Evolutionary conservation across 2,113 vertebrate species (phyloP).

Genomic region (Willisornis vidua): DNA sequence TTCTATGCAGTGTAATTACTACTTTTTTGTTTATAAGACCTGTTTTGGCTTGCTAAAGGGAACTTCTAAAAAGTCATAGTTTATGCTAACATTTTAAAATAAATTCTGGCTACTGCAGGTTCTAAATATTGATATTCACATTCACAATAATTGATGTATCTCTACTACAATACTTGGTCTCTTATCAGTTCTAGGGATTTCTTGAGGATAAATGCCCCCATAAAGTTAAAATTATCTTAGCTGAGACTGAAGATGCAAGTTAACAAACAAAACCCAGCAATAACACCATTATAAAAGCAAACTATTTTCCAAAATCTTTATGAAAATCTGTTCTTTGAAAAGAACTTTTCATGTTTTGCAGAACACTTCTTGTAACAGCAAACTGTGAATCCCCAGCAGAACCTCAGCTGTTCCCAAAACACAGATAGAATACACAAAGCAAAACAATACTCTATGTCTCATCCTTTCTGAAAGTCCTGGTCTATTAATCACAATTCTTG

Average conservation of each 20-base stretch:
- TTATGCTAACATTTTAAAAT: background rate
- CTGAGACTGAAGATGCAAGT: background rate
- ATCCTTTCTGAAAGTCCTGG: slow-evolving; percentile 53
- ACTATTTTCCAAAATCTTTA: background rate
- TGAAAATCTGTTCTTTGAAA: background rate
- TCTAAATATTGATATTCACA: background rate
- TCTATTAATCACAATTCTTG: slow-evolving; percentile 44
- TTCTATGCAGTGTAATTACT: background rate
- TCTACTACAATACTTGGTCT: background rate
- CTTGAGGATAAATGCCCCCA: background rate
- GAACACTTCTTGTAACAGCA: background rate
- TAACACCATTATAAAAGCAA: background rate
- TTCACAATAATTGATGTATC: background rate
- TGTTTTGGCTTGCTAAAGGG: background rate
- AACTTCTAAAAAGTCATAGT: background rate
- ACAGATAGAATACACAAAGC: slow-evolving; percentile 57
- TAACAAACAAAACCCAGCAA: background rate
- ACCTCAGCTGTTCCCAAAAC: slow-evolving; percentile 35
- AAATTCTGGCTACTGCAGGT: background rate
- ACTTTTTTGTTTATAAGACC: background rate
- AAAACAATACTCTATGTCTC: slow-evolving; percentile 12
- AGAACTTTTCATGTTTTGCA: background rate
- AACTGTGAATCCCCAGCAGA: slow-evolving; percentile 53
- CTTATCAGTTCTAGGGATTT: background rate
- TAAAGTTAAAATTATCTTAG: background rate